Conservation (phyloP, 2,888 invertebrate genomes). For the Cataglyphis altisquamis region DNA sequence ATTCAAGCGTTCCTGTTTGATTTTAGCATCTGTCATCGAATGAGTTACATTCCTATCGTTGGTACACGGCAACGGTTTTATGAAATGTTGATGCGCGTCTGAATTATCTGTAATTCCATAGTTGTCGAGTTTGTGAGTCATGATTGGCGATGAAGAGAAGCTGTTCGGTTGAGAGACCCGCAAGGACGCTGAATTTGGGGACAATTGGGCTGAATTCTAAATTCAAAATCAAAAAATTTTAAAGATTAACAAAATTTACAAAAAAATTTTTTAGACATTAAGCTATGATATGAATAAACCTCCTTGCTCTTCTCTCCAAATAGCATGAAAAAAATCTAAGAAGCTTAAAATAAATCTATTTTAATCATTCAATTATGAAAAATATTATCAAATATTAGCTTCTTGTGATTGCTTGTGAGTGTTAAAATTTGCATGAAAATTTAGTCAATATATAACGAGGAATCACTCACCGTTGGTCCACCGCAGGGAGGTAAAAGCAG, state of each 20-base stretch:
- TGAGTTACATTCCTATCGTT: conserved; percentile 63
- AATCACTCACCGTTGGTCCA: conserved; percentile 79
- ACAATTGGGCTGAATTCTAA: conserved; percentile 80
- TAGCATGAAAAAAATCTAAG: neutral
- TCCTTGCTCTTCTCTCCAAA: neutral
- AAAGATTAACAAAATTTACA: neutral
- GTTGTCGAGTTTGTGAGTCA: conserved; percentile 84
- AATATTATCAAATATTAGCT: neutral
- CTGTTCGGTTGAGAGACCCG: conserved; percentile 82
- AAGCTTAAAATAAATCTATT: neutral
- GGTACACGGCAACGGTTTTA: conserved; percentile 83
- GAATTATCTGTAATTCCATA: conserved; percentile 77
- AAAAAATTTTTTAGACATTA: neutral
- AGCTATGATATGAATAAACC: neutral
- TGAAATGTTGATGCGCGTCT: conserved; percentile 79
- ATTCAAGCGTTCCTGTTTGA: conserved; percentile 69
- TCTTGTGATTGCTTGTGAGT: neutral
- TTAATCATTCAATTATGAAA: neutral
- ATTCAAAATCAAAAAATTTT: conserved; percentile 26
- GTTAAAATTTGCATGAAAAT: neutral
- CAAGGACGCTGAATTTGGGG: conserved; percentile 80
- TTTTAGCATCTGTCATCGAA: conserved; percentile 54
- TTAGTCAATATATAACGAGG: neutral
- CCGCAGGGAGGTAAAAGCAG: conserved; percentile 80
- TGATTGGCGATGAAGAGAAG: conserved; percentile 83